Evolutionary conservation across 2,113 vertebrate species (phyloP).

Genomic region (Sclerurus mexicanus): DNA sequence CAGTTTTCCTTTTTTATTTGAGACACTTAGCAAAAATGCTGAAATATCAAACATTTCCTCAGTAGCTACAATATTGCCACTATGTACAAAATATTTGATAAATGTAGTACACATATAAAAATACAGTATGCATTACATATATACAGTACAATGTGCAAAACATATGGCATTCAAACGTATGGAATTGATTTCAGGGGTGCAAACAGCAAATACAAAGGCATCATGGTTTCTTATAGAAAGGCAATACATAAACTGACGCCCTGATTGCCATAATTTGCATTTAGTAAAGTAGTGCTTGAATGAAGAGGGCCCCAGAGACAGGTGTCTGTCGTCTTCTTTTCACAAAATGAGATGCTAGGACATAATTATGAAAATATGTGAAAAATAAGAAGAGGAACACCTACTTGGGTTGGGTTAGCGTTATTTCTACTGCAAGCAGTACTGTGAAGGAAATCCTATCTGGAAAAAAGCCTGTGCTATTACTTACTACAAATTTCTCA

Average conservation of each 20-base stretch:
- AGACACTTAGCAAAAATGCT: slow-evolving; percentile 84
- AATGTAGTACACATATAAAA: slow-evolving; percentile 93
- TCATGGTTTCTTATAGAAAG: slow-evolving; percentile 79
- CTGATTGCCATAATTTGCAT: slow-evolving; percentile 67
- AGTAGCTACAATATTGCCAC: slow-evolving; percentile 83
- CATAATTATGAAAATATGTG: slow-evolving; percentile 55
- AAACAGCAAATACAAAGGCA: slow-evolving; percentile 86
- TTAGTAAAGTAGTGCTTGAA: slow-evolving; percentile 64
- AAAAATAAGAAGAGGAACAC: slow-evolving; percentile 72
- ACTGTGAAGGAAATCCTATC: slow-evolving; percentile 36
- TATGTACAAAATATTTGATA: slow-evolving; percentile 93
- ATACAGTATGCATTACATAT: slow-evolving; percentile 96
- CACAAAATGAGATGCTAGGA: slow-evolving; percentile 82
- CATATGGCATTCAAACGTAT: slow-evolving; percentile 87
- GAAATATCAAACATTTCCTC: slow-evolving; percentile 87
- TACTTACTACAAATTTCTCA: slow-evolving; percentile 61
- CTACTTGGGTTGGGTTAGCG: slow-evolving; percentile 12
- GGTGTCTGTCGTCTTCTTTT: slow-evolving; percentile 61
- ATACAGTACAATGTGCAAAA: slow-evolving; percentile 99
- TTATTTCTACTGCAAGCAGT: slow-evolving; percentile 69
- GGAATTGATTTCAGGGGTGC: slow-evolving; percentile 81
- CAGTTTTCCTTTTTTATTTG: slow-evolving; percentile 78
- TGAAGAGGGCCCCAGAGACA: slow-evolving; percentile 54
- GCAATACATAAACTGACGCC: slow-evolving; percentile 73
- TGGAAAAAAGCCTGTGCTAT: slow-evolving; percentile 49